Base-by-base conservation (phyloP, 2,113 vertebrate species). In the Mellivora capensis region DNA sequence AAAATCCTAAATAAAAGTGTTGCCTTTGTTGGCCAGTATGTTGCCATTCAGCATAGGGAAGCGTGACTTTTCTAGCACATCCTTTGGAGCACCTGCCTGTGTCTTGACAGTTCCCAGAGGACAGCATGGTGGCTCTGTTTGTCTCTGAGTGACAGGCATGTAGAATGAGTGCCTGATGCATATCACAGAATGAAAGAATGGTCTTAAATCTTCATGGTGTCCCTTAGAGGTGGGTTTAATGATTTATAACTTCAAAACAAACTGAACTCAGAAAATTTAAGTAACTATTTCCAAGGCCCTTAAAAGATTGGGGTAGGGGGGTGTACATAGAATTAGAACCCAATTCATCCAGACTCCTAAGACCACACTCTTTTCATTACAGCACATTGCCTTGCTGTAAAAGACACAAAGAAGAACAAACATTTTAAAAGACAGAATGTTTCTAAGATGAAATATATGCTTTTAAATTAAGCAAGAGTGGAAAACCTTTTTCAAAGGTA, bases 401-500 rank as follows among this genome's bases (percentile, higher is more conserved):
- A 80, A 85, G 47, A 37, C 47, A 31, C 44, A 37, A 83, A 34
- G 25, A 84, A 57, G 14, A 79, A 74, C 39, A 29, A 52, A 72
- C 74, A 81, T 87, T 93, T 62, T 27, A 62, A 91, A 80, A 81
- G 31, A 42, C 29, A 82, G 54, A 91, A 49, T 3, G 47, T 61
- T 92, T 74, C 74, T 88, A 81, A 87, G 29, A 76, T 95, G 14
- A 87, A 95, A 52, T 91, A 13, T 52, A 13, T 87, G 1, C 72
- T 85, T 96, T 76, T 42, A 54, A 93, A n/a, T n/a, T n/a, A n/a
- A 96, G 83, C 62, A 96, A 87, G 74, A 87, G 31, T 15, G 37
- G 90, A 90, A 95, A 94, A 90, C 34, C 20, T 87, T 93, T 92
- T 92, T 86, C 80, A 62, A 83, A 81, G 84, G 52, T 95, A 94